Base-by-base conservation (phyloP, 2,113 vertebrate genomes). In the Oenanthe oenanthe region DNA sequence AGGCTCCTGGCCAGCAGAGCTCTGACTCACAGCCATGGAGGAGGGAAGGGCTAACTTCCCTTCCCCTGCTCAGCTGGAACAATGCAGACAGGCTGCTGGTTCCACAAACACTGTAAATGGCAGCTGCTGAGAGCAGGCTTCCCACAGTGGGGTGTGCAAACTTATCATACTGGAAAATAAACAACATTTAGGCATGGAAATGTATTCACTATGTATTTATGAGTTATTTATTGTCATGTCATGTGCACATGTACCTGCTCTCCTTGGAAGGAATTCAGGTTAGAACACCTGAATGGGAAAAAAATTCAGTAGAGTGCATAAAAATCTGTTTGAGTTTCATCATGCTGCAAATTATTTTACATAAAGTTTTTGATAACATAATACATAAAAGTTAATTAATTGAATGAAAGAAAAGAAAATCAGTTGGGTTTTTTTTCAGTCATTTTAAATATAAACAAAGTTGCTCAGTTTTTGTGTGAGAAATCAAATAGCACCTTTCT, bases 391-490 rank as follows among this genome's bases (percentile, higher is more conserved):
- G 28, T 36, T 57, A 85, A 20, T 81, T 36, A 68, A 38, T 54
- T 92, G 4, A 16, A 81, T 12, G 54, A 70, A 95, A 94, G 58
- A 84, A 96, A 88, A 96, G 8, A n/a, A 96, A 97, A 92, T 92
- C 28, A 96, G 60, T 97, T 95, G n/a, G 7, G 17, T 12, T 93
- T 95, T 95, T 67, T 54, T 11, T 13, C 28, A 93, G 77, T 92
- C 17, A 95, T 32, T 72, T 87, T 83, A 79, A 95, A 97, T 93
- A 88, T 62, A 94, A 79, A 10, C 20, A 79, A 95, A 88, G 17
- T 91, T 22, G 8, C 5, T 92, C 12, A 0, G 2, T 26, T 65
- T 72, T 28, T 21, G 84, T 68, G 3, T 67, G 71, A 92, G 78
- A 96, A 96, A 77, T 83, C 40, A 89, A 82, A 92, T 43, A 19